phyloP scores from a whole-genome alignment of 1,140 invertebrate genomes.

The Diploscapter pachys region DNA sequence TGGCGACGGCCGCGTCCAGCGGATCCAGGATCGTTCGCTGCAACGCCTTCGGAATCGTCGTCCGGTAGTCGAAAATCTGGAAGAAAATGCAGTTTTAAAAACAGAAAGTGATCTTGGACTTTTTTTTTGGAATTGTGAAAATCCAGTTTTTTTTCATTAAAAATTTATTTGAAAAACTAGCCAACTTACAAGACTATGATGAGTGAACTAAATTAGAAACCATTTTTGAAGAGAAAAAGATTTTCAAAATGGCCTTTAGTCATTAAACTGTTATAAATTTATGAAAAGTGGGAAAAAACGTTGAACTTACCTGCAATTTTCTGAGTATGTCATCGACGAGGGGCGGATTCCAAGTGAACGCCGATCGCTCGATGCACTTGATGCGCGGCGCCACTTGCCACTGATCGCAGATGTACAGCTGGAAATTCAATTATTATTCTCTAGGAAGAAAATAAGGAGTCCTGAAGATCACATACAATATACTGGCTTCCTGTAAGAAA shows the following conservation, averaged over 20 bases:
- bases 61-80: slow-evolving; percentile 93
- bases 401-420: slow-evolving; percentile 81
- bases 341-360: slow-evolving; percentile 47
- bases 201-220: not conserved
- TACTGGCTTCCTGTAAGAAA: no score
- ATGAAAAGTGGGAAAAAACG: not conserved
- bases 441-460: no score
- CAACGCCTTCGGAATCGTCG: slow-evolving; percentile 98
- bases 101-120: slow-evolving; percentile 58
- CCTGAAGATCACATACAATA: no score
- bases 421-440: not conserved
- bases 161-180: slow-evolving; percentile 21
- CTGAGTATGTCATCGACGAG: slow-evolving; percentile 52
- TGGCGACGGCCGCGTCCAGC: slow-evolving; percentile 74
- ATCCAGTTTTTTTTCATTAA: slow-evolving; percentile 5
- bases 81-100: slow-evolving; percentile 69
- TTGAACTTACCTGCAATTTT: slow-evolving; percentile 43
- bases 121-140: slow-evolving; percentile 26
- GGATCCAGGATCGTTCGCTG: slow-evolving; percentile 96
- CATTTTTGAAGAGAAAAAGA: not conserved
- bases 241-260: not conserved
- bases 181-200: not conserved
- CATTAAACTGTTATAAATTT: not conserved
- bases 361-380: slow-evolving; percentile 65
- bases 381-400: slow-evolving; percentile 98